phyloP scores from a whole-genome alignment of 2,797 vertebrate genomes.

The Toxotes lorentzi region DNA sequence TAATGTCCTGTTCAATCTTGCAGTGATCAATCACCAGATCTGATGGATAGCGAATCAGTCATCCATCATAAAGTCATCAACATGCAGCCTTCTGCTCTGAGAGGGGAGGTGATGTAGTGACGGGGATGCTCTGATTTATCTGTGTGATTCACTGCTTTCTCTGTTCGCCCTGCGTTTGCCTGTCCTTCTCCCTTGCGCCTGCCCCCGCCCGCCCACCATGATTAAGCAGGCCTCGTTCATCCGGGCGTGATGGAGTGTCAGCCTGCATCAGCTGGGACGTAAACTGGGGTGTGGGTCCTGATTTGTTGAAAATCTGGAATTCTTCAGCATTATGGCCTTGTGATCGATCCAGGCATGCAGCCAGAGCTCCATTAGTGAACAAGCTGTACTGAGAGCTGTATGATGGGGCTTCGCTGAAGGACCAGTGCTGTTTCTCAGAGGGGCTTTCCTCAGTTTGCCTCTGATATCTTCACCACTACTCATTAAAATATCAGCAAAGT shows the following conservation, averaged over 20 bases:
- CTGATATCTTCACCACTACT: constrained; percentile 14
- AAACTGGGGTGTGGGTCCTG: constrained; percentile 32
- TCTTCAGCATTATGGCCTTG: constrained; percentile 40
- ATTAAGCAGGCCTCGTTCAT: constrained; percentile 37
- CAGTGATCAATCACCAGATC: constrained; percentile 59
- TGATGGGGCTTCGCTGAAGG: constrained; percentile 6
- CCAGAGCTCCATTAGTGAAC: constrained; percentile 75
- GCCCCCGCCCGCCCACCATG: not conserved
- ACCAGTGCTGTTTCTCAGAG: constrained; percentile 32
- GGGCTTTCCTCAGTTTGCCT: constrained; percentile 34
- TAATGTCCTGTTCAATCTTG: constrained; percentile 26
- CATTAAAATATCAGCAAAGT: not conserved
- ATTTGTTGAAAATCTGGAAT: constrained; percentile 63
- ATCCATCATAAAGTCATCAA: constrained; percentile 79
- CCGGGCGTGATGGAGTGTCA: constrained; percentile 44
- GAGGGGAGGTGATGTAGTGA: constrained; percentile 52
- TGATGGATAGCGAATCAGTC: constrained; percentile 56
- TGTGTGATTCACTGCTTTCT: constrained; percentile 45
- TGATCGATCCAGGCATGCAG: constrained; percentile 63
- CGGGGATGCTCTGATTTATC: constrained; percentile 64
- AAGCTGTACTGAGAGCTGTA: constrained; percentile 42
- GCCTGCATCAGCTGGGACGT: constrained; percentile 2
- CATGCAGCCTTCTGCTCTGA: constrained; percentile 62
- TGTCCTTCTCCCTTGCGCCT: constrained; percentile 33
- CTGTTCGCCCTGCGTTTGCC: not conserved